A percentile compares a stretch with the other conserved stretches of the same genome.
These are phyloP conservation scores for Sakesphorus luctuosus DNA, from an alignment of 2,113 vertebrate species.

Conservation along the genomic window DNA sequence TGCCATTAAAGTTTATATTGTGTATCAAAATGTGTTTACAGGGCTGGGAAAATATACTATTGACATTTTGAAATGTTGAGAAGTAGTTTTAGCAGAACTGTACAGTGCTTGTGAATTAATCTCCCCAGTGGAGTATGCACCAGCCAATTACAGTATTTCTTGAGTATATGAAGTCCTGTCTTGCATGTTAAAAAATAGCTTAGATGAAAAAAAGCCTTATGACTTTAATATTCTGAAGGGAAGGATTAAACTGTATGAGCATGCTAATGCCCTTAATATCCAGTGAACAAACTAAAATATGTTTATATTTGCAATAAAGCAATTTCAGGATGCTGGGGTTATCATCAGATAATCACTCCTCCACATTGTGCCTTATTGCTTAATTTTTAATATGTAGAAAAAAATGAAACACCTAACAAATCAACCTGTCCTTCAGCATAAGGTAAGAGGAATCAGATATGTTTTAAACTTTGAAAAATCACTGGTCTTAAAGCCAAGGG, in stretches of 20 bases:
- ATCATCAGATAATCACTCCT: conserved; percentile 5
- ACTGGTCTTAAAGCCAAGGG: conserved; percentile 5
- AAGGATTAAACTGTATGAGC: conserved; percentile 1
- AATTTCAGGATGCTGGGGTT: conserved; percentile 44
- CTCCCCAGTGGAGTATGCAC: conserved; percentile 42
- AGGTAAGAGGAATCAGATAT: background rate
- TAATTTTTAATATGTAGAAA: conserved; percentile 33
- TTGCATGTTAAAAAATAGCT: conserved; percentile 42
- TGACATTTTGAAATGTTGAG: conserved; percentile 61
- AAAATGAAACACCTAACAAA: background rate
- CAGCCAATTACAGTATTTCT: conserved; percentile 57
- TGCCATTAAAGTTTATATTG: conserved; percentile 69
- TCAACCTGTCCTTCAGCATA: background rate
- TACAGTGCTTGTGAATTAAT: conserved; percentile 64
- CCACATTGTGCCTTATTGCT: conserved; percentile 67
- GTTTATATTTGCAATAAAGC: conserved; percentile 23
- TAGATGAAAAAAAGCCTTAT: conserved; percentile 25
- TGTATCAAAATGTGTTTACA: conserved; percentile 75
- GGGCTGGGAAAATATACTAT: conserved; percentile 63
- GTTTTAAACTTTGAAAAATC: background rate
- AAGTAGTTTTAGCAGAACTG: conserved; percentile 68
- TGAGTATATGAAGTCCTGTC: conserved; percentile 43
- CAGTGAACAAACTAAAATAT: conserved; percentile 3
- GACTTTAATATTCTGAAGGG: conserved; percentile 43
- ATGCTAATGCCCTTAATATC: background rate